Conservation (phyloP, 2,797 vertebrate species). For the Sarcoramphus papa region DNA sequence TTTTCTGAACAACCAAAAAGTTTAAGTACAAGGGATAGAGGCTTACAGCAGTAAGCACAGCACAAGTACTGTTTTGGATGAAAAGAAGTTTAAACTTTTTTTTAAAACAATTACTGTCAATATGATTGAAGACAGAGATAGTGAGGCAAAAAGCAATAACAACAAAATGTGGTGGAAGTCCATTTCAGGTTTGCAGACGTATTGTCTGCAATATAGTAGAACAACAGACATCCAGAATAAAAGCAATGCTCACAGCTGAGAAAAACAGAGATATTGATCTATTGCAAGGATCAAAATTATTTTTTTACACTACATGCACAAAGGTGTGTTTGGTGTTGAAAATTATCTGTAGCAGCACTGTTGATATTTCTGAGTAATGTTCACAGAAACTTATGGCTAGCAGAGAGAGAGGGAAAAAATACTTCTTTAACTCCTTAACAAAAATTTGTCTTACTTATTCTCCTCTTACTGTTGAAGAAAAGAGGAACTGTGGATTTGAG, state of each 20-base stretch:
- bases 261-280: constrained; percentile 43
- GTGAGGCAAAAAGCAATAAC: constrained; percentile 1
- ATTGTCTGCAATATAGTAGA: constrained; percentile 37
- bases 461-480: constrained; percentile 23
- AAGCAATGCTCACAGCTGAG: not conserved
- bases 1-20: not conserved
- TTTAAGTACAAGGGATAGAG: not conserved
- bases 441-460: constrained; percentile 14
- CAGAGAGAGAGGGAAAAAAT: not conserved
- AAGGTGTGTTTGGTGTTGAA: constrained; percentile 29
- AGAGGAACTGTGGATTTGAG: not conserved
- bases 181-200: constrained; percentile 40
- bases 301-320: constrained; percentile 44
- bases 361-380: constrained; percentile 36
- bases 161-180: constrained; percentile 39
- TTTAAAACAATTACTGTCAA: constrained; percentile 22
- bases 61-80: not conserved
- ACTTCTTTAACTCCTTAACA: constrained; percentile 10
- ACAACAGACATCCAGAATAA: constrained; percentile 16
- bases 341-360: constrained; percentile 39
- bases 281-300: constrained; percentile 14
- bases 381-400: constrained; percentile 17
- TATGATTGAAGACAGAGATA: constrained; percentile 45
- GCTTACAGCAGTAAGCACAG: not conserved
- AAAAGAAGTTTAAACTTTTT: not conserved